These are phyloP conservation scores for Muntiacus muntjak DNA, from an alignment of 2,113 vertebrate species.

Conservation along the genomic window DNA sequence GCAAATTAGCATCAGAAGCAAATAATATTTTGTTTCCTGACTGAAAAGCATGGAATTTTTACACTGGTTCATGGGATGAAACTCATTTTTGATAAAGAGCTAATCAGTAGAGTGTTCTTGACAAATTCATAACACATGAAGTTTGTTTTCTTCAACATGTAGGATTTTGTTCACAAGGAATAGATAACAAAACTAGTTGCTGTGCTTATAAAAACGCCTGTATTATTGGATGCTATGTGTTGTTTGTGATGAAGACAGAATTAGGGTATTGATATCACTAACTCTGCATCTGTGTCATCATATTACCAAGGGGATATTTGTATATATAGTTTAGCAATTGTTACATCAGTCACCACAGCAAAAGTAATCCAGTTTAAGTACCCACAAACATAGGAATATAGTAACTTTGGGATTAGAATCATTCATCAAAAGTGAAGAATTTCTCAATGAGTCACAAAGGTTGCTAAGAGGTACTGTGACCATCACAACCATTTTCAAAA, in stretches of 20 bases:
- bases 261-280: not conserved
- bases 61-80: not conserved
- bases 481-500: not conserved
- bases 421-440: not conserved
- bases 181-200: not conserved
- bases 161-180: not conserved
- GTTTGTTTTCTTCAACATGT: not conserved
- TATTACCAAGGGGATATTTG: not conserved
- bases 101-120: not conserved
- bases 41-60: not conserved
- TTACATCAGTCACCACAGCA: not conserved
- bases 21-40: not conserved
- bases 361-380: not conserved
- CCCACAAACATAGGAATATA: not conserved
- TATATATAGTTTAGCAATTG: not conserved
- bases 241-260: not conserved
- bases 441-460: not conserved
- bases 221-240: not conserved
- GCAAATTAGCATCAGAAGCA: not conserved
- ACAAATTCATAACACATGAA: fast-evolving
- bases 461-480: not conserved
- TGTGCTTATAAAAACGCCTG: not conserved
- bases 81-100: not conserved
- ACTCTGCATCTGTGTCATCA: not conserved
- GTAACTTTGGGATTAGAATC: not conserved